A percentile compares a stretch with the other conserved stretches of the same genome.
Evolutionary conservation across 2,797 vertebrate species (phyloP).

Genomic region (Pangasius sanitwongsei): DNA sequence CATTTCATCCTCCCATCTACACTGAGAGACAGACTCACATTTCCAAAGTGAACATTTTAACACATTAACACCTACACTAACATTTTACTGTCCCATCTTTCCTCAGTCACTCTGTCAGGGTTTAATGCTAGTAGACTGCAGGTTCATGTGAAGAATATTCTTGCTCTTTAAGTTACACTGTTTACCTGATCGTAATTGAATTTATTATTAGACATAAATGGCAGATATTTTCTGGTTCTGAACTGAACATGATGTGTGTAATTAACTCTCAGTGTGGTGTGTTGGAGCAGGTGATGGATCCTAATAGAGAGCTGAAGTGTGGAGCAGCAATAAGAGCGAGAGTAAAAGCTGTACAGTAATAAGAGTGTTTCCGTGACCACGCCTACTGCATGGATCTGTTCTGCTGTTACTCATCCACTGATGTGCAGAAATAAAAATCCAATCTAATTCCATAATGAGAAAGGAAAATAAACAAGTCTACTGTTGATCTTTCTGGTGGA

Average conservation of each 20-base stretch:
- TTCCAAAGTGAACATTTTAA: slow-evolving; percentile 1
- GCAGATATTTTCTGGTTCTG: slow-evolving; percentile 5
- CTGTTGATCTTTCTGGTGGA: background rate
- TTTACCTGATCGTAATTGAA: background rate
- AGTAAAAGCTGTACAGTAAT: background rate
- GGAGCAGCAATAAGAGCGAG: slow-evolving; percentile 1
- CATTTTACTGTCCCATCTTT: background rate
- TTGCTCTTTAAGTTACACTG: background rate
- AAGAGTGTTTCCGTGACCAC: background rate
- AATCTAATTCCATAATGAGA: background rate
- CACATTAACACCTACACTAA: background rate
- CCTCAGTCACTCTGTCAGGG: background rate
- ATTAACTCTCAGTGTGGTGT: slow-evolving; percentile 2
- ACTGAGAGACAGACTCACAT: background rate
- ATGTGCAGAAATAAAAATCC: background rate
- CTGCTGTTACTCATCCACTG: background rate
- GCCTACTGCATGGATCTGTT: background rate
- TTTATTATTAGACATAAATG: background rate
- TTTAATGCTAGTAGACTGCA: background rate
- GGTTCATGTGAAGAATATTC: background rate
- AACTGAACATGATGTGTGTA: background rate
- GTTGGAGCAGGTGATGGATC: slow-evolving; percentile 21
- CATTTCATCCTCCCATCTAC: background rate
- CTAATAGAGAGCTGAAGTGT: background rate
- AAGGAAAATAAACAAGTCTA: background rate